Evolutionary conservation across 2,113 vertebrate species (phyloP), one percentile per base, ranked within the genome.

Genomic region (Spermophilus dauricus): DNA sequence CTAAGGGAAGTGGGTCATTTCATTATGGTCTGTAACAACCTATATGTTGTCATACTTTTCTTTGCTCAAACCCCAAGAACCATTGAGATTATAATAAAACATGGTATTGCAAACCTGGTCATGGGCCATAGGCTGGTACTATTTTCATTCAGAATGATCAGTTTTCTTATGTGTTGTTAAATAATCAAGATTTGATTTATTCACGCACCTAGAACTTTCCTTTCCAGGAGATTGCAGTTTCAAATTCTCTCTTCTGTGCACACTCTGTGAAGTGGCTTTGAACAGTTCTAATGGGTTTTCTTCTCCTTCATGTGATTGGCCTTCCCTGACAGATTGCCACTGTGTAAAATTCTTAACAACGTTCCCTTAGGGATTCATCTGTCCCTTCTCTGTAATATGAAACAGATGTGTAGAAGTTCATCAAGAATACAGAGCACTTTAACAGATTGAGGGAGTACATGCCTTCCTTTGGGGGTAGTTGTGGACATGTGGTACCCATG

Each of bases 141-240:
- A 28, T 28, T 63, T 63, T 26, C 61, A 63, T 63, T 24, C 61
- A 63, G 61, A 63, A 63, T 63, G 61, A 63, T 63, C 61, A 63
- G 22, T 63, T 63, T 63, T 63, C 22, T 28, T 63, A 28, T 10
- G 8, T 61, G 61, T 28, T 63, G 24, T 63, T 63, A 63, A 63
- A 63, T 63, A 63, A 63, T 28, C 61, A 26, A 63, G 24, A 63
- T 95, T 97, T 97, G n/a, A 39, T 95, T 94, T 70, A 28, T 83
- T 39, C 63, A 95, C 96, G n/a, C 80, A 87, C 97, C 97, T 92
- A 96, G 83, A 94, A 70, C 1, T 94, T 93, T 87, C n/a, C 2
- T 93, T 88, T 75, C 73, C 70, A 48, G 75, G 78, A 89, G 95
- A 14, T 91, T 70, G 94, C 4, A 0, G 45, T 94, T 98, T 96